Evolutionary conservation across 2,113 vertebrate species (phyloP).

Genomic region (Pipra filicauda): DNA sequence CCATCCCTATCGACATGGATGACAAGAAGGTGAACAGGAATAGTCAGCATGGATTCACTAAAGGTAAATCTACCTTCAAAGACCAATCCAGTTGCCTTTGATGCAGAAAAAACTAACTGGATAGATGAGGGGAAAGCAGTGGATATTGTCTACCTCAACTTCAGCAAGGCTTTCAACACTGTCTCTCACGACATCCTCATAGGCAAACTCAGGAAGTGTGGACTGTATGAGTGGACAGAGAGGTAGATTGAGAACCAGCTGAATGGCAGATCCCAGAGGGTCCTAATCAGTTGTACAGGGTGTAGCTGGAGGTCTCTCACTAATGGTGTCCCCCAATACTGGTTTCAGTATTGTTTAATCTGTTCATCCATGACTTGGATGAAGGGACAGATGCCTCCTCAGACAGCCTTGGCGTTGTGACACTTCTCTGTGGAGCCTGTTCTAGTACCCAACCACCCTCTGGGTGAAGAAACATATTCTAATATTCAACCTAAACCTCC

Average conservation of each 20-base stretch:
- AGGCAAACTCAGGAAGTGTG: background rate
- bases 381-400: background rate
- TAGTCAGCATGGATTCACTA: background rate
- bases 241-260: background rate
- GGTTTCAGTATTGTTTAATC: background rate
- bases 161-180: background rate
- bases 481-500: background rate
- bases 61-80: background rate
- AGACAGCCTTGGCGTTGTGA: background rate
- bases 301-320: background rate
- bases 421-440: background rate
- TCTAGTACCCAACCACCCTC: background rate
- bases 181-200: background rate
- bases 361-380: background rate
- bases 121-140: background rate
- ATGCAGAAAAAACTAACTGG: background rate
- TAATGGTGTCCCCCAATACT: background rate
- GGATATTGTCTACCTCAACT: background rate
- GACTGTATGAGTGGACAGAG: background rate
- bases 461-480: background rate
- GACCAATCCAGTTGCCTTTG: background rate
- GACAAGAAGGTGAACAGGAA: background rate
- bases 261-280: background rate
- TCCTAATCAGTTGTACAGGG: no score
- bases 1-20: background rate